Evolutionary conservation across 1,140 invertebrate genomes (phyloP).

Genomic region (Cherax quadricarinatus): DNA sequence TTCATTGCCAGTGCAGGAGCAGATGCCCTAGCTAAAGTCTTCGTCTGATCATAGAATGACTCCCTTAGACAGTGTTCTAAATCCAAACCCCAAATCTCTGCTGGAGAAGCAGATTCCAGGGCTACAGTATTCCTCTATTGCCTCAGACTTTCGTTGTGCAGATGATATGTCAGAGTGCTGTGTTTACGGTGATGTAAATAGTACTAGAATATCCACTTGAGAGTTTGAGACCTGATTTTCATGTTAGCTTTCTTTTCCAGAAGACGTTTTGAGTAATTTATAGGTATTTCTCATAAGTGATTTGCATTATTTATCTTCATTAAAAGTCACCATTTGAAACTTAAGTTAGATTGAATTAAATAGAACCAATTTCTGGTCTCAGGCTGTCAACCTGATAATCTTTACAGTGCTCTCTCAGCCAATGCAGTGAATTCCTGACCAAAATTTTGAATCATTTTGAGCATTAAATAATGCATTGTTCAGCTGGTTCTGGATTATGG

Average conservation of each 20-base stretch:
- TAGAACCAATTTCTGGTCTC: constrained; percentile 11
- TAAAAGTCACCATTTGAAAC: not conserved
- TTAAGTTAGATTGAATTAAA: constrained; percentile 8
- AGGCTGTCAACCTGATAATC: constrained; percentile 15
- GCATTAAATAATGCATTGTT: constrained; percentile 1
- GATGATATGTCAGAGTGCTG: constrained; percentile 20
- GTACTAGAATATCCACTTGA: constrained; percentile 23
- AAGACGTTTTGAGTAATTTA: constrained; percentile 12
- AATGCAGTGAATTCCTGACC: constrained; percentile 7
- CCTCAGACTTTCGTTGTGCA: constrained; percentile 27
- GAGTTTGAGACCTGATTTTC: constrained; percentile 42
- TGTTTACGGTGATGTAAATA: not conserved
- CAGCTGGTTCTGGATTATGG: constrained; percentile 33
- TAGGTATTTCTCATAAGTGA: not conserved
- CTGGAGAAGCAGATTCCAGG: constrained; percentile 33
- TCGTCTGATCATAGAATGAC: constrained; percentile 77
- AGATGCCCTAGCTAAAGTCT: constrained; percentile 98
- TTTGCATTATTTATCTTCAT: not conserved
- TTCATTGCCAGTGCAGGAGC: constrained; percentile 99
- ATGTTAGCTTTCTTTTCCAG: constrained; percentile 29
- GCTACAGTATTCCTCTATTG: constrained; percentile 32
- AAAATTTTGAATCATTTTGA: constrained; percentile 4
- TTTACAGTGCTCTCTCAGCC: constrained; percentile 18
- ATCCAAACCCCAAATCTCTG: constrained; percentile 1
- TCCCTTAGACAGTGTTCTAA: not conserved